These are phyloP conservation scores for Sepiola atlantica DNA, from an alignment of 2,888 invertebrate genomes.

Conservation along the genomic window DNA sequence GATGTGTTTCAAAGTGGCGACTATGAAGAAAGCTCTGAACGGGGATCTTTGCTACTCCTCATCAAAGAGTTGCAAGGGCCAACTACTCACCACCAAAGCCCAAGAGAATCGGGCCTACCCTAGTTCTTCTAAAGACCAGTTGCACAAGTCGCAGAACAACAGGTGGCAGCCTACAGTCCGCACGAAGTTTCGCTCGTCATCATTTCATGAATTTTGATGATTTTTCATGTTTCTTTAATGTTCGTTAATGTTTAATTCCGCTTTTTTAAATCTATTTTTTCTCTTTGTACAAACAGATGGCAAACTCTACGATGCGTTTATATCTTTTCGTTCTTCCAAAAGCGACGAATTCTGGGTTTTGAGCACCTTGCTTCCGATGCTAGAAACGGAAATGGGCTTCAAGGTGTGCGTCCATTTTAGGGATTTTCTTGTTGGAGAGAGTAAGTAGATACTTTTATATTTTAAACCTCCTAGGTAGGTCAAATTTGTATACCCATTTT, in stretches of 20 bases:
- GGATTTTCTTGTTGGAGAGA: conserved; percentile 63
- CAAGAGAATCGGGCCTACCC: too few relatives aligned
- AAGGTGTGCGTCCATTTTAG: conserved; percentile 62
- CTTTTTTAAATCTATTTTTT: background rate
- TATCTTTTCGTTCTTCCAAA: conserved; percentile 62
- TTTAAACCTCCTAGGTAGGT: background rate
- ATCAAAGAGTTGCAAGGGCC: too few relatives aligned
- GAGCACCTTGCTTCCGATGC: conserved; percentile 57
- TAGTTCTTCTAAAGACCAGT: too few relatives aligned
- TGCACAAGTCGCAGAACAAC: too few relatives aligned
- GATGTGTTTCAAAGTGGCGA: too few relatives aligned
- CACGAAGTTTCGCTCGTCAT: too few relatives aligned
- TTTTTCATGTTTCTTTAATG: background rate
- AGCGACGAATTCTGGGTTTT: conserved; percentile 60
- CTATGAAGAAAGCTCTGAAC: too few relatives aligned
- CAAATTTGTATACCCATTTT: background rate
- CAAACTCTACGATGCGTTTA: conserved; percentile 63
- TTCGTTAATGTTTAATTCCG: background rate
- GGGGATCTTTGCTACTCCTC: too few relatives aligned
- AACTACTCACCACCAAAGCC: too few relatives aligned
- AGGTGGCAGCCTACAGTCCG: too few relatives aligned
- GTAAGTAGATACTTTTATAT: conserved; percentile 54
- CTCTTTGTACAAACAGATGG: conserved; percentile 56
- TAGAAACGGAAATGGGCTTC: conserved; percentile 62
- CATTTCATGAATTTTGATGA: too few relatives aligned